Conservation (phyloP, 2,797 vertebrate species). For the Sternarchorhynchus goeldii region DNA sequence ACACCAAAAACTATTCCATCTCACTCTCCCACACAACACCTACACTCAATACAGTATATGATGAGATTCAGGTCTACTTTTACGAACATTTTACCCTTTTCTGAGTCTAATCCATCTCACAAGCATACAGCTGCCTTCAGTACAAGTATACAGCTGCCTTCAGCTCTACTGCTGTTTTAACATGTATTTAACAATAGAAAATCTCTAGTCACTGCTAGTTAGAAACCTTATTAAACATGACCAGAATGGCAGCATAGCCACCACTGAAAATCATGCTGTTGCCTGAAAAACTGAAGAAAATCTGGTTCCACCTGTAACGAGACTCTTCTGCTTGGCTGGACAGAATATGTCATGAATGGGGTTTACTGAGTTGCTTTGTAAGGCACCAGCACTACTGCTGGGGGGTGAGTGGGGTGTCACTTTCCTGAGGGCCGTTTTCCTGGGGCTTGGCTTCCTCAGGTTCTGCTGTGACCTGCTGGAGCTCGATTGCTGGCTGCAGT, state of each 20-base stretch:
- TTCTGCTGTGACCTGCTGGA: slow-evolving; percentile 49
- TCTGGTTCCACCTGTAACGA: neutral
- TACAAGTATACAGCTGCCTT: neutral
- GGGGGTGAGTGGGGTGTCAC: slow-evolving; percentile 55
- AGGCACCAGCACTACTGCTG: slow-evolving; percentile 58
- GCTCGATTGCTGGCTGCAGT: slow-evolving; percentile 40
- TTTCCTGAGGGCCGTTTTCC: slow-evolving; percentile 58
- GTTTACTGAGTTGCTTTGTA: slow-evolving; percentile 4
- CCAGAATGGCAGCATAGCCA: neutral
- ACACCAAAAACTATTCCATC: slow-evolving; percentile 59
- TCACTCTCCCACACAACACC: slow-evolving; percentile 23
- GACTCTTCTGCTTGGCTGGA: neutral
- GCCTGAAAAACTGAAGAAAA: neutral
- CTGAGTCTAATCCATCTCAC: neutral
- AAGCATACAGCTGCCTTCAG: neutral
- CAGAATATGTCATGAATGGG: neutral
- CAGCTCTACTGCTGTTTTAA: neutral
- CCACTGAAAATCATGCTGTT: neutral
- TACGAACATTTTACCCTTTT: neutral
- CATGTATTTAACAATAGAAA: neutral
- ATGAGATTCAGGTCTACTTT: slow-evolving; percentile 33
- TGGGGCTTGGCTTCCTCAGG: slow-evolving; percentile 61
- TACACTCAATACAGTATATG: slow-evolving; percentile 40
- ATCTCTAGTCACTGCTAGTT: neutral
- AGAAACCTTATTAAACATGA: neutral